These are phyloP conservation scores for Furnarius figulus DNA, from an alignment of 2,113 vertebrate species.

Conservation along the genomic window DNA sequence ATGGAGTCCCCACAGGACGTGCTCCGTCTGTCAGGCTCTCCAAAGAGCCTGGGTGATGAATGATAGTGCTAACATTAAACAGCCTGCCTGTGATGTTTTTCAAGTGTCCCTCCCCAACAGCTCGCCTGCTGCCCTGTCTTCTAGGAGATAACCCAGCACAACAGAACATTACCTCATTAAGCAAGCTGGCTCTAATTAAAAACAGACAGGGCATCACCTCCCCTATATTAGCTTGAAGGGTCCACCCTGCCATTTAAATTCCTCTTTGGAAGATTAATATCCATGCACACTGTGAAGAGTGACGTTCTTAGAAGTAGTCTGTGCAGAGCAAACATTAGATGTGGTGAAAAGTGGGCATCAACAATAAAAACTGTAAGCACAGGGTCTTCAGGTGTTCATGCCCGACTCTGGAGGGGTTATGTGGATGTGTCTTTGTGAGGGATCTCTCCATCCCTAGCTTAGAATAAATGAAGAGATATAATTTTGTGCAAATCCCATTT, in stretches of 20 bases:
- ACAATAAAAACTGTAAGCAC: not conserved
- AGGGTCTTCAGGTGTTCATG: not conserved
- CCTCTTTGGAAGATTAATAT: conserved; percentile 30
- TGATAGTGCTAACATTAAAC: conserved; percentile 64
- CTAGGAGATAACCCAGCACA: conserved; percentile 65
- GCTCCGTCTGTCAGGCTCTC: conserved; percentile 65
- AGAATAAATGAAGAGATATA: not conserved
- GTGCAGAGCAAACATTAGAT: not conserved
- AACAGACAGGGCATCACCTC: conserved; percentile 51
- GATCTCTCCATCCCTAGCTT: not conserved
- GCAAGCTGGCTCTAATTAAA: conserved; percentile 69
- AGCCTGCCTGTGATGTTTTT: conserved; percentile 57
- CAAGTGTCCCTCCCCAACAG: conserved; percentile 59
- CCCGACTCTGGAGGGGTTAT: not conserved
- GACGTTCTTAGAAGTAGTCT: not conserved
- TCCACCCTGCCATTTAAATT: conserved; percentile 21
- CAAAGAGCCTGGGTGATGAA: conserved; percentile 56
- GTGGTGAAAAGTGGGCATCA: not conserved
- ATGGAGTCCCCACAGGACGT: conserved; percentile 39
- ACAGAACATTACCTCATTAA: conserved; percentile 71
- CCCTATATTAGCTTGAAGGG: not conserved
- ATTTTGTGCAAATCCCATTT: not conserved
- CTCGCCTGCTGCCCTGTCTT: conserved; percentile 63
- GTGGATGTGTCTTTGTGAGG: not conserved
- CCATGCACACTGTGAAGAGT: not conserved